Base-by-base conservation (phyloP, 2,113 vertebrate genomes). In the Gymnorhina tibicen region DNA sequence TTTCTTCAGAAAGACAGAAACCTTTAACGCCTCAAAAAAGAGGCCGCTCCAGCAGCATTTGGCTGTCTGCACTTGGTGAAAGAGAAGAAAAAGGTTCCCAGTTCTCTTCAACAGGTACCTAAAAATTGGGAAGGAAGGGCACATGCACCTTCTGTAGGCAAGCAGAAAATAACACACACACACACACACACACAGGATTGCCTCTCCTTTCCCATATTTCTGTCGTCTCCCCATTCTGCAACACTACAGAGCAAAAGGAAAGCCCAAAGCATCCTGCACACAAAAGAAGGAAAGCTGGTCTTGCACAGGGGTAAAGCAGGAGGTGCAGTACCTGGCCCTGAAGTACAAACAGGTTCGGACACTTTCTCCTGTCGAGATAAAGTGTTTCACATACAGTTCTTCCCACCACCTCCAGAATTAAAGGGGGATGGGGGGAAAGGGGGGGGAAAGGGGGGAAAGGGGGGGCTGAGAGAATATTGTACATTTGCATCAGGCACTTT, bases 281-380 rank as follows among this genome's bases (percentile, higher is more conserved):
- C 52, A 62, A 74, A 91, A 94, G 89, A 64, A 73, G 82, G 93
- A 81, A 87, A 94, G 80, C 84, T 82, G 60, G 72, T 85, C 84
- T 70, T 91, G 60, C 74, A 37, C 4, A 5, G 41, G 13, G 72
- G 76, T 72, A 42, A 55, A 62, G 83, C 4, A 42, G 62, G n/a
- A 84, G 52, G 49, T 42, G 64, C 6, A 76, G 50, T 17, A 49
- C 52, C 85, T 76, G 64, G 27, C 89, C 64, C 70, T 91, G 67
- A 86, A 84, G 60, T 23, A 76, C 59, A 41, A 73, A 93, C 59
- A 84, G 60, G 79, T 82, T 82, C 80, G 95, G 92, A 89, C 76
- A 95, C 30, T 75, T 78, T 63, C 62, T 90, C 59, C 63, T 10
- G 16, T 7, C 16, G 60, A 89, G 75, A 81, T 41, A 39, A 88